Conservation (phyloP, 2,888 invertebrate genomes). For the Caenorhabditis sp. region DNA sequence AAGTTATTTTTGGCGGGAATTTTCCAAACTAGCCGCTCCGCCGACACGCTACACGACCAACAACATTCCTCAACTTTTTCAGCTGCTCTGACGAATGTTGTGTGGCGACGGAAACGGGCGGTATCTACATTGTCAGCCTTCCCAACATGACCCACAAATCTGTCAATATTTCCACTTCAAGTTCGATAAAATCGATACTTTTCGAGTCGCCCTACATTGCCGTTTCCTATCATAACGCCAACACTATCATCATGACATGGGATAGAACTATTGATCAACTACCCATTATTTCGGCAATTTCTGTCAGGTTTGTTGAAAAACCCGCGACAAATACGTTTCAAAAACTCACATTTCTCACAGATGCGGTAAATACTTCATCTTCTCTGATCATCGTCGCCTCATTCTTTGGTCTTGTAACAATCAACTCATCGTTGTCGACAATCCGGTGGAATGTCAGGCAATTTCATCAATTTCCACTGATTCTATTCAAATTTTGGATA, state of each 20-base stretch:
- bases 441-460: conserved; percentile 11
- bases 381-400: conserved; percentile 24
- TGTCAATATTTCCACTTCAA: conserved; percentile 15
- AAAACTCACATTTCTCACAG: background rate
- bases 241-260: conserved; percentile 11
- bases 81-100: conserved; percentile 25
- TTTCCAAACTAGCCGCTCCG: too few relatives aligned
- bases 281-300: conserved; percentile 21
- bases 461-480: conserved; percentile 26
- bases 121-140: conserved; percentile 19
- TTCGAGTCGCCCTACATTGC: conserved; percentile 20
- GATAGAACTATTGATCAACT: conserved; percentile 32
- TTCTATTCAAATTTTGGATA: conserved; percentile 23
- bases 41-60: too few relatives aligned
- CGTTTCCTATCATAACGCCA: conserved; percentile 17
- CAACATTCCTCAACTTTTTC: conserved; percentile 4
- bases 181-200: conserved; percentile 19
- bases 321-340: background rate
- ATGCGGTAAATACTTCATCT: conserved; percentile 30
- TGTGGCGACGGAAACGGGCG: conserved; percentile 37
- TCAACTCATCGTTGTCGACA: conserved; percentile 14
- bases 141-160: conserved; percentile 23
- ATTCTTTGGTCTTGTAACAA: conserved; percentile 26
- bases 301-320: conserved; percentile 12
- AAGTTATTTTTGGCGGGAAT: too few relatives aligned